Evolutionary conservation across 2,113 vertebrate species (phyloP).

Genomic region (Pteropus alecto): DNA sequence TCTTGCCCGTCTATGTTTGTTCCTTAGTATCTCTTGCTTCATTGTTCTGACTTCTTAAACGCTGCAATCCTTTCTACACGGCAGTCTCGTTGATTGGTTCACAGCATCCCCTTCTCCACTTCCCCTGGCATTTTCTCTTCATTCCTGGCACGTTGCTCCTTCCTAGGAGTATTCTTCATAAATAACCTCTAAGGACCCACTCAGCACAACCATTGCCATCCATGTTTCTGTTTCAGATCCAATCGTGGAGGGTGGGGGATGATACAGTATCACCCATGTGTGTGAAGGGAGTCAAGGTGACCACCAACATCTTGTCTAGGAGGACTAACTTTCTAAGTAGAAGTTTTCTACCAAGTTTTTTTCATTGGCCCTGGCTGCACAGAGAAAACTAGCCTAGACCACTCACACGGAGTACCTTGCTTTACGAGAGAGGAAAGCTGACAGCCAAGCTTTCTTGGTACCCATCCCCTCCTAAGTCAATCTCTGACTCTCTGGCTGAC

Average conservation of each 20-base stretch:
- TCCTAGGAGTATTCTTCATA: background rate
- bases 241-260: background rate
- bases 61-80: background rate
- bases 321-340: background rate
- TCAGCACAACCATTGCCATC: no score
- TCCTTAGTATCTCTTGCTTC: background rate
- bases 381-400: background rate
- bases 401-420: background rate
- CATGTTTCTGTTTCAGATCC: background rate
- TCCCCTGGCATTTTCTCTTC: background rate
- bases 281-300: background rate
- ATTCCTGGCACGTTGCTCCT: background rate
- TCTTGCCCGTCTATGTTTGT: background rate
- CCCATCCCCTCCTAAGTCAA: background rate
- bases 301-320: background rate
- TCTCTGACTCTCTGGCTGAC: background rate
- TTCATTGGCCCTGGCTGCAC: background rate
- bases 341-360: background rate
- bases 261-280: background rate
- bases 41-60: background rate
- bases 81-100: background rate
- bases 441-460: background rate
- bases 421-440: background rate
- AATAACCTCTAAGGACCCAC: background rate
- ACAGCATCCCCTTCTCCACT: background rate